A percentile compares a stretch with the other conserved stretches of the same genome.
These are phyloP conservation scores for Lepisosteus oculatus DNA, from an alignment of 2,113 vertebrate species.

Conservation along the genomic window DNA sequence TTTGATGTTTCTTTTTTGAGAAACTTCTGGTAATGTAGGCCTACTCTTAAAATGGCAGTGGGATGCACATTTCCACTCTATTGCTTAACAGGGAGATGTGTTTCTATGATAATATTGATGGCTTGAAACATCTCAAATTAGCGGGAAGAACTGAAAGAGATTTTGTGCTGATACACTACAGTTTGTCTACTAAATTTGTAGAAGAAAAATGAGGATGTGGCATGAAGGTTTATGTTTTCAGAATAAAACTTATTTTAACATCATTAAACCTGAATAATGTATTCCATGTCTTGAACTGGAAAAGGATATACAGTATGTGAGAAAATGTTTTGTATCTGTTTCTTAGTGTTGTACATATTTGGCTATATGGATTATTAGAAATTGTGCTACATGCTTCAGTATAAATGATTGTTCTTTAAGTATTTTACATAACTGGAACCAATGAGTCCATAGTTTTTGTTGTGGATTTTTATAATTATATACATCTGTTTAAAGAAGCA, in stretches of 20 bases:
- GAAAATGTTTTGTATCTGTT: too few relatives aligned
- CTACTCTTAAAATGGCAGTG: slow-evolving; percentile 22
- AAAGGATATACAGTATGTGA: too few relatives aligned
- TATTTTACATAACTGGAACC: too few relatives aligned
- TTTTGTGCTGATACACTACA: slow-evolving; percentile 37
- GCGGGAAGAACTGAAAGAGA: slow-evolving; percentile 31
- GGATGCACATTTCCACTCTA: neutral
- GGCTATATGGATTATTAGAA: too few relatives aligned
- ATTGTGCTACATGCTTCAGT: too few relatives aligned
- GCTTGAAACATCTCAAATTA: slow-evolving; percentile 10
- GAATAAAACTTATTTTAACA: slow-evolving; percentile 66
- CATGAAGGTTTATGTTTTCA: slow-evolving; percentile 60
- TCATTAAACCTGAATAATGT: slow-evolving; percentile 11
- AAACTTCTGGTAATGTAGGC: slow-evolving; percentile 41
- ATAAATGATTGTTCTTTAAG: too few relatives aligned
- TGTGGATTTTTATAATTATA: too few relatives aligned
- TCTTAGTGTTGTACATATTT: too few relatives aligned
- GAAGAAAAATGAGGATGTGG: slow-evolving; percentile 40
- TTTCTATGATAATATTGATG: neutral
- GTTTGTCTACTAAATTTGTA: slow-evolving; percentile 46
- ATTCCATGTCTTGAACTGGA: too few relatives aligned
- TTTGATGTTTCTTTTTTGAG: slow-evolving; percentile 36
- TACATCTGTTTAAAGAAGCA: too few relatives aligned
- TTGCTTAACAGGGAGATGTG: neutral
- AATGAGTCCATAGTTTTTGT: too few relatives aligned